phyloP scores from a whole-genome alignment of 2,888 invertebrate genomes.

The Apamea anceps region DNA sequence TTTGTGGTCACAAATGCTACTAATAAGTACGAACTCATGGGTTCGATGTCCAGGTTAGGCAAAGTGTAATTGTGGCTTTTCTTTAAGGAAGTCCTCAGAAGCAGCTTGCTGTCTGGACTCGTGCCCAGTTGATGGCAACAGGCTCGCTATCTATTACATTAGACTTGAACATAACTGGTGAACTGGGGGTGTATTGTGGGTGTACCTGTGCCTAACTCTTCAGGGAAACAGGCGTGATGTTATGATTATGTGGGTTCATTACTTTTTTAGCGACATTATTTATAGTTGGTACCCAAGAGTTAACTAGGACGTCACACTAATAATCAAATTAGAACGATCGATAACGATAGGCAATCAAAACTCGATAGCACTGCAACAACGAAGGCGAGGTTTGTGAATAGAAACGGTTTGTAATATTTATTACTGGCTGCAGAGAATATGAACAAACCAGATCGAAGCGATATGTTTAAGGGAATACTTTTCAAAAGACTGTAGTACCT shows the following conservation, averaged over 20 bases:
- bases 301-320: background rate
- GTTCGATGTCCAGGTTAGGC: background rate
- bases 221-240: background rate
- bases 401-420: background rate
- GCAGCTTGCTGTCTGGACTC: too few relatives aligned
- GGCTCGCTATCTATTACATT: background rate
- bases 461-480: background rate
- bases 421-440: background rate
- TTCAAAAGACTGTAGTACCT: background rate
- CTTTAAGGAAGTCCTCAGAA: background rate
- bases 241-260: background rate
- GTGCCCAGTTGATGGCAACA: background rate
- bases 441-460: background rate
- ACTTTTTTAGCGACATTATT: background rate
- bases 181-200: background rate
- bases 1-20: background rate
- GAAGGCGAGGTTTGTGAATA: background rate
- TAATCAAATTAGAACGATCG: background rate
- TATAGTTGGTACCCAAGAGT: background rate
- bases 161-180: background rate
- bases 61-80: background rate
- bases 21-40: background rate
- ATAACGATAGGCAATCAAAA: background rate
- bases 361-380: background rate
- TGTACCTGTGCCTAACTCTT: background rate